A percentile compares a stretch with the other conserved stretches of the same genome.
These are phyloP conservation scores for Drosophila mojavensis DNA, from an alignment of 1,140 invertebrate genomes.

Conservation along the genomic window DNA sequence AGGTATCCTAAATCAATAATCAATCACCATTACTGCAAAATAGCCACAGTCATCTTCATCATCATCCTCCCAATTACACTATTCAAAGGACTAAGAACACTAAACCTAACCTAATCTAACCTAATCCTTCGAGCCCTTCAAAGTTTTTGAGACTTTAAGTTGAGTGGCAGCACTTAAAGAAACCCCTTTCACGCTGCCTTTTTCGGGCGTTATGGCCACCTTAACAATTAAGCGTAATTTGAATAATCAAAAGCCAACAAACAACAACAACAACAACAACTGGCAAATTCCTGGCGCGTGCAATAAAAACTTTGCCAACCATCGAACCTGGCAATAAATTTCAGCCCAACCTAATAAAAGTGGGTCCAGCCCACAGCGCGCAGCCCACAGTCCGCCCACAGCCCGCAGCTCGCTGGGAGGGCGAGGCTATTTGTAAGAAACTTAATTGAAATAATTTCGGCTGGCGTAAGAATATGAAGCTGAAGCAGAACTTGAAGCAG, in stretches of 20 bases:
- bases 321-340: conserved; percentile 80
- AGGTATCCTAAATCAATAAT: too few species aligned
- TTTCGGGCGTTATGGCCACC: conserved; percentile 49
- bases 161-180: conserved; percentile 1
- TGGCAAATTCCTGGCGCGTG: conserved; percentile 43
- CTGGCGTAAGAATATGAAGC: conserved; percentile 31
- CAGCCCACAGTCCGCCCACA: conserved; percentile 3
- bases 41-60: not conserved
- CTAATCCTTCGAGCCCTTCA: conserved; percentile 1
- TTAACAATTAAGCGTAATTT: conserved; percentile 79
- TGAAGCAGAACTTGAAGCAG: not conserved
- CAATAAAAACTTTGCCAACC: conserved; percentile 75
- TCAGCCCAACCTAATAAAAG: conserved; percentile 70
- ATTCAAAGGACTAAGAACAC: not conserved
- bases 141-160: not conserved
- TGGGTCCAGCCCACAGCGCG: conserved; percentile 12
- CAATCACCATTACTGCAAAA: too few species aligned
- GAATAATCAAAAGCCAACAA: conserved; percentile 81
- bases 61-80: not conserved
- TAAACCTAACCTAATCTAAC: not conserved
- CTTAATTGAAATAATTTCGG: conserved; percentile 79
- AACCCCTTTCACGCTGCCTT: not conserved
- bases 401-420: not conserved
- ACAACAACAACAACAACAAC: conserved; percentile 45
- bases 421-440: conserved; percentile 59